Evolutionary conservation across 2,888 invertebrate species (phyloP).

Genomic region (Lithosia quadra): DNA sequence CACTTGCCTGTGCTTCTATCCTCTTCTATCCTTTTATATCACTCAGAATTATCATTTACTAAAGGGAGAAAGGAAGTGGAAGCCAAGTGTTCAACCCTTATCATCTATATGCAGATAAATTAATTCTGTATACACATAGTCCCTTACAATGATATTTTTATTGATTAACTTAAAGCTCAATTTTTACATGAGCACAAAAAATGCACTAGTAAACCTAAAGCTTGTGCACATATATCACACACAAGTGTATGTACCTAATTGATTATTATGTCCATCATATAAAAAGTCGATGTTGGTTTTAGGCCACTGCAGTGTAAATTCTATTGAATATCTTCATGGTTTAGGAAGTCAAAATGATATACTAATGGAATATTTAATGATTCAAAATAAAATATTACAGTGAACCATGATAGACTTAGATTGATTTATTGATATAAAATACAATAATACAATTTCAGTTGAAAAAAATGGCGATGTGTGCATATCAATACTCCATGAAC

Average conservation of each 20-base stretch:
- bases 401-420: not conserved
- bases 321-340: too few species aligned
- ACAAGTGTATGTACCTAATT: too few species aligned
- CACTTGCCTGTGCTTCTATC: too few species aligned
- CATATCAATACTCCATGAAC: constrained; percentile 99
- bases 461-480: constrained; percentile 98
- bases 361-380: too few species aligned
- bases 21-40: not conserved
- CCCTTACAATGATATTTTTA: not conserved
- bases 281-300: too few species aligned
- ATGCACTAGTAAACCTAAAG: not conserved
- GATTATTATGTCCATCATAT: too few species aligned
- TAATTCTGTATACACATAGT: not conserved
- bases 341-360: too few species aligned
- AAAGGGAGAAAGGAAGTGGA: not conserved
- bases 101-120: not conserved
- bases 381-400: too few species aligned
- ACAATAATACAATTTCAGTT: constrained; percentile 87
- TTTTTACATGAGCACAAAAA: too few species aligned
- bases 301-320: too few species aligned
- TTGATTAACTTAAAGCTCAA: not conserved
- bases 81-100: not conserved
- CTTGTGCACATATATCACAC: too few species aligned
- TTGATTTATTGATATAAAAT: not conserved
- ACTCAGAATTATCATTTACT: too few species aligned